Percentiles rank a stretch among this genome's conserved stretches.
Evolutionary conservation across 2,888 invertebrate species (phyloP).

Genomic region (Palloptera scutellata): DNA sequence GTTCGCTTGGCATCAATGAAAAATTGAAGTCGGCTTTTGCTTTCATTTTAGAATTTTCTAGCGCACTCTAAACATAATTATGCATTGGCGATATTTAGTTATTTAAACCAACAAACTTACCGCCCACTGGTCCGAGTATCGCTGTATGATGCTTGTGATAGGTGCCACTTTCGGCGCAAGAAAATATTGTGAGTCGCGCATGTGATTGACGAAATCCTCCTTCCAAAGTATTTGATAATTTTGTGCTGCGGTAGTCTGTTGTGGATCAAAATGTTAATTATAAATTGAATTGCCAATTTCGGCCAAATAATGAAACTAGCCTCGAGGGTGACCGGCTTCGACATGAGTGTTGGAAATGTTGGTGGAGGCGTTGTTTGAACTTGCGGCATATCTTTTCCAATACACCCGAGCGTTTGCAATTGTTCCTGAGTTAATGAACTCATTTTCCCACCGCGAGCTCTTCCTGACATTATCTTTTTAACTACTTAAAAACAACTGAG

Average conservation of each 20-base stretch:
- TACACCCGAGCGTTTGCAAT: conserved; percentile 58
- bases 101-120: conserved; percentile 37
- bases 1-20: conserved; percentile 71
- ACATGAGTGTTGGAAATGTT: conserved; percentile 69
- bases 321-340: conserved; percentile 67
- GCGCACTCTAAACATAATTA: conserved; percentile 45
- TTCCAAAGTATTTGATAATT: conserved; percentile 77
- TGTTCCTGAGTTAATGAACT: conserved; percentile 62
- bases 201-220: conserved; percentile 76
- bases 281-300: not conserved
- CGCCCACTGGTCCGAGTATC: conserved; percentile 49
- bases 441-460: conserved; percentile 58
- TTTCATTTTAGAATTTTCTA: conserved; percentile 53
- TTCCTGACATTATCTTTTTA: conserved; percentile 54
- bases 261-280: not conserved
- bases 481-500: not conserved
- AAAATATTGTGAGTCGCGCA: conserved; percentile 72
- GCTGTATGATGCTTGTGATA: conserved; percentile 36
- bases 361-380: conserved; percentile 69
- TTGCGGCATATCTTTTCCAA: conserved; percentile 66
- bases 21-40: conserved; percentile 64
- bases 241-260: conserved; percentile 67
- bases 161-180: conserved; percentile 45
- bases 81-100: not conserved
- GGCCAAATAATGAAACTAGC: conserved; percentile 38